phyloP scores from a whole-genome alignment of 2,888 invertebrate genomes.

The Drosophila acutilabella region DNA sequence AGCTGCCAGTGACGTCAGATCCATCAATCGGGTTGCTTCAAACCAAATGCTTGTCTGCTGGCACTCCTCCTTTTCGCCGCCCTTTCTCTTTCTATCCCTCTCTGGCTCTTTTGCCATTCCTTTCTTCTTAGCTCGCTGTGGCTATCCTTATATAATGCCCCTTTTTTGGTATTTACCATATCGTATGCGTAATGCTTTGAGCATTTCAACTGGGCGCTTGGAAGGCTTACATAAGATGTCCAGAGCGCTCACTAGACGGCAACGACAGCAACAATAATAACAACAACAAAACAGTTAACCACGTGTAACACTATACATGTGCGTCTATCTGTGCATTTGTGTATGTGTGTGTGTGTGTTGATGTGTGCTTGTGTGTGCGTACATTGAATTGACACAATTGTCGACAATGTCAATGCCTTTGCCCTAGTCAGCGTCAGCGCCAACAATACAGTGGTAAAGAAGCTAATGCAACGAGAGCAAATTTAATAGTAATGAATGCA shows the following conservation, averaged over 20 bases:
- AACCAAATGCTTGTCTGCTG: constrained; percentile 1
- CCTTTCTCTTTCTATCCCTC: no score
- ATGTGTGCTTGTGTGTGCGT: constrained; percentile 15
- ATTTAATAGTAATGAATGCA: no score
- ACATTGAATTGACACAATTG: constrained; percentile 72
- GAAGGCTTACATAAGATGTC: constrained; percentile 55
- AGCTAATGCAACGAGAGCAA: neutral
- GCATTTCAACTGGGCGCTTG: constrained; percentile 20
- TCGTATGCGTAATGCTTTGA: constrained; percentile 60
- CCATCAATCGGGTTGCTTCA: constrained; percentile 25
- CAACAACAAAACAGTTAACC: constrained; percentile 25
- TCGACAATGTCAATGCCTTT: constrained; percentile 77
- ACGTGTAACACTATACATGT: constrained; percentile 33
- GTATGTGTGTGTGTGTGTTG: constrained; percentile 3
- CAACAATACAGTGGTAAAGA: constrained; percentile 36
- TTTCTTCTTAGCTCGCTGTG: neutral
- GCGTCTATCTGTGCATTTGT: neutral
- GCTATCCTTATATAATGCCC: constrained; percentile 41
- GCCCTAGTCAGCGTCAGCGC: constrained; percentile 30
- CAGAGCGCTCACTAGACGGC: constrained; percentile 35
- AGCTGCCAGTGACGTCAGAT: constrained; percentile 47
- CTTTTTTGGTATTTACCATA: constrained; percentile 35
- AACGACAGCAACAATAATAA: neutral
- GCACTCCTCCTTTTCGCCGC: neutral
- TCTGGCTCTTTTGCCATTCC: neutral